Evolutionary conservation across 2,888 invertebrate species (phyloP).

Genomic region (Clostera curtula): DNA sequence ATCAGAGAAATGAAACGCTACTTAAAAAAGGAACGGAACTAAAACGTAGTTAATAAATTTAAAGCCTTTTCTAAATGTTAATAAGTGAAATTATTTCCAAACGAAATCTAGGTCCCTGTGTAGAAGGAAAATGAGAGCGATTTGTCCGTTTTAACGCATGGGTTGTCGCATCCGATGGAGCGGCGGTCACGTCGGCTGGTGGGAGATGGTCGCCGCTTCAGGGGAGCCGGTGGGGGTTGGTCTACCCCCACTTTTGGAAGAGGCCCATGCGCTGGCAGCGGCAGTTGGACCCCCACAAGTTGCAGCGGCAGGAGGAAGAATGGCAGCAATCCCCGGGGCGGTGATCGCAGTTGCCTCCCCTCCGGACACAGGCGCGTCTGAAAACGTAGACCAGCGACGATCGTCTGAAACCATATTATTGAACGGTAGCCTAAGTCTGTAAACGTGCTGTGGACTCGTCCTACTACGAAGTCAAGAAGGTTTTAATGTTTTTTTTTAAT

Average conservation of each 20-base stretch:
- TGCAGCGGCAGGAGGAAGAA: constrained; percentile 90
- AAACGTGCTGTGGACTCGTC: constrained; percentile 26
- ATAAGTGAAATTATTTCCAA: constrained; percentile 30
- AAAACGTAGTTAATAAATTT: constrained; percentile 21
- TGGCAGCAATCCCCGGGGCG: constrained; percentile 90
- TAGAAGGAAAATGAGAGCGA: constrained; percentile 57
- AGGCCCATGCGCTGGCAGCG: constrained; percentile 91
- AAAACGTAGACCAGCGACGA: constrained; percentile 90
- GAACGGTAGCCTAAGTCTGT: constrained; percentile 63
- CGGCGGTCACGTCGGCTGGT: constrained; percentile 63
- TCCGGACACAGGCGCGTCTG: constrained; percentile 87
- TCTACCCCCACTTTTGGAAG: constrained; percentile 89
- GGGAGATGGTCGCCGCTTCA: constrained; percentile 55
- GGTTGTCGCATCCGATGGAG: constrained; percentile 57
- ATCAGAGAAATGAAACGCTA: constrained; percentile 46
- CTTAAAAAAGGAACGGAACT: too few species aligned
- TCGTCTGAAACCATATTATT: constrained; percentile 82
- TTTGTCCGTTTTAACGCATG: constrained; percentile 53
- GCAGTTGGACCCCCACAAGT: constrained; percentile 92
- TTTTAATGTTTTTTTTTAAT: too few species aligned
- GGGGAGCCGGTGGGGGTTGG: constrained; percentile 29
- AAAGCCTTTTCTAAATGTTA: constrained; percentile 17
- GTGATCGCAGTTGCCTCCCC: constrained; percentile 90
- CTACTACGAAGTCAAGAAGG: not conserved
- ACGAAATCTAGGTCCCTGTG: constrained; percentile 69